Percentiles rank a stretch among this genome's conserved stretches.
Conservation (phyloP, 2,113 vertebrate species). For the Nothocercus julius region DNA sequence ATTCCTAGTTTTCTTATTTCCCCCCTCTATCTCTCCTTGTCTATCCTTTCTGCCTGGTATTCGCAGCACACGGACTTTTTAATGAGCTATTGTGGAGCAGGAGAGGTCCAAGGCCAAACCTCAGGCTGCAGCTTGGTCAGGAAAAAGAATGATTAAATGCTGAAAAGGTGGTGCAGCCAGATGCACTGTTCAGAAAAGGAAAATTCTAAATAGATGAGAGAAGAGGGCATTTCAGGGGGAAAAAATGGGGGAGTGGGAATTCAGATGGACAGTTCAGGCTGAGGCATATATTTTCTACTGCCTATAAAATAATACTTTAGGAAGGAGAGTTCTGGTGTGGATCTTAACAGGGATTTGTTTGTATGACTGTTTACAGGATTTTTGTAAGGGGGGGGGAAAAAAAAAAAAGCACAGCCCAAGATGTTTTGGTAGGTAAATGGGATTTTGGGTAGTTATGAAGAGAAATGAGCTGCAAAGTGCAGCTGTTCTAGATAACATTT, state of each 20-base stretch:
- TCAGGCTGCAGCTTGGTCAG: background rate
- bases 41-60: background rate
- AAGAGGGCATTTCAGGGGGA: background rate
- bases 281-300: background rate
- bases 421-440: background rate
- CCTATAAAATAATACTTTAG: background rate
- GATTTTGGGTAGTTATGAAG: background rate
- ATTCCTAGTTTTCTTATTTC: background rate
- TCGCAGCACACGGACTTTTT: background rate
- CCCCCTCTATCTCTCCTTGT: background rate
- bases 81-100: conserved; percentile 4
- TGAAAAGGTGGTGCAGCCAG: background rate
- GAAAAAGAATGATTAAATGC: conserved; percentile 47
- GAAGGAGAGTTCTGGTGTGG: background rate
- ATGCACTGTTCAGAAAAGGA: background rate
- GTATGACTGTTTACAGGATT: background rate
- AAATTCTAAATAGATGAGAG: background rate
- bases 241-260: too few species aligned
- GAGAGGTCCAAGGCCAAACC: conserved; percentile 11
- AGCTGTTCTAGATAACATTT: background rate
- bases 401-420: background rate
- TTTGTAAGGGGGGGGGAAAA: background rate
- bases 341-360: background rate
- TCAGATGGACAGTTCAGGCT: background rate
- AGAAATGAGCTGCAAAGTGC: background rate